A percentile compares a stretch with the other conserved stretches of the same genome.
These are phyloP conservation scores for Callyntrura sp. DNA, from an alignment of 2,888 invertebrate genomes.

Conservation along the genomic window DNA sequence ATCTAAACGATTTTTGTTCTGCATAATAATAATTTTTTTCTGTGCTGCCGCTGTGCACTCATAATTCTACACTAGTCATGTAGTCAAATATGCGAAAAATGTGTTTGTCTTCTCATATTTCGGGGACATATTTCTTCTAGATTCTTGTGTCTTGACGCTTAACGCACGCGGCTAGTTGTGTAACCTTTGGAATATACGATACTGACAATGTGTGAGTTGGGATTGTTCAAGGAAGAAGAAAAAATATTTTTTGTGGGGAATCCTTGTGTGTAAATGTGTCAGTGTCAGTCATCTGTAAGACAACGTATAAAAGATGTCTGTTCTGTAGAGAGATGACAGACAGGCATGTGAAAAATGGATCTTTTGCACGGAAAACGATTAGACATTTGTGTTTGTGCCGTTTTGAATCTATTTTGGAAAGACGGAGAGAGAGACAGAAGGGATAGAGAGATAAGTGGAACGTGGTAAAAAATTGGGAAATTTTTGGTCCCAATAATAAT, in stretches of 20 bases:
- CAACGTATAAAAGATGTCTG: constrained; percentile 34
- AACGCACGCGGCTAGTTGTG: not conserved
- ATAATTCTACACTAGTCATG: not conserved
- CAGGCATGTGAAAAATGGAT: constrained; percentile 66
- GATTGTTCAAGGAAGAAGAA: not conserved
- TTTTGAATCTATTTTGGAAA: constrained; percentile 47
- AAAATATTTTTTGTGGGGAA: not conserved
- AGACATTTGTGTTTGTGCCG: constrained; percentile 47
- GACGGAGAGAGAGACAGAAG: not conserved
- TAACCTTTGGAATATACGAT: not conserved
- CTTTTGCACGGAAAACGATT: constrained; percentile 28
- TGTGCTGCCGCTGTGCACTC: not conserved
- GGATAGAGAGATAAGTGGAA: constrained; percentile 4
- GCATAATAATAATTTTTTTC: not conserved
- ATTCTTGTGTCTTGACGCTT: not conserved
- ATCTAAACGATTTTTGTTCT: not conserved
- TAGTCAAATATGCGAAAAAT: not conserved
- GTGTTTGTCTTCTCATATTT: constrained; percentile 12
- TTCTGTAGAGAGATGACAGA: constrained; percentile 51
- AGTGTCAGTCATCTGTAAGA: constrained; percentile 64
- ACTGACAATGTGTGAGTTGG: not conserved
- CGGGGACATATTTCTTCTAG: not conserved
- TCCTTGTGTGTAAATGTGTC: constrained; percentile 53
- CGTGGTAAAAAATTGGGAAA: not conserved
- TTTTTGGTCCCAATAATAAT: not conserved